Conservation (phyloP, 1,140 invertebrate species). For the Sweltsa coloradensis region DNA sequence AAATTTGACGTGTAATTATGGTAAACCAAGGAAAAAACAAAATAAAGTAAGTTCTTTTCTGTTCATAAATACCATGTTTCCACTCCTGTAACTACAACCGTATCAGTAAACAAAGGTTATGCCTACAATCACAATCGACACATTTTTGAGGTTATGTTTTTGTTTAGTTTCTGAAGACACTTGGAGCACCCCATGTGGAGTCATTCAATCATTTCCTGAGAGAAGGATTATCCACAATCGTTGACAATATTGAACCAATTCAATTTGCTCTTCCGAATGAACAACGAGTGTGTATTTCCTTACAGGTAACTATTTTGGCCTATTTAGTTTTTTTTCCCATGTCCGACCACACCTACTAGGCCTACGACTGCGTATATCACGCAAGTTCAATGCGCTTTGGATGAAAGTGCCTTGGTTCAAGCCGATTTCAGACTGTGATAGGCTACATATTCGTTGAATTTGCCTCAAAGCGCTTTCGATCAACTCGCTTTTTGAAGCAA, state of each 20-base stretch:
- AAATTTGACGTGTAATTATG: slow-evolving; percentile 34
- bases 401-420: no score
- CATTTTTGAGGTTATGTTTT: slow-evolving; percentile 13
- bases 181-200: slow-evolving; percentile 71
- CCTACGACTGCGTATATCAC: no score
- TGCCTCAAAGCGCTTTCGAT: no score
- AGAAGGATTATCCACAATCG: slow-evolving; percentile 55
- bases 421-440: no score
- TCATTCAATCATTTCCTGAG: slow-evolving; percentile 84
- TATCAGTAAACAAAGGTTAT: no score
- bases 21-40: slow-evolving; percentile 32
- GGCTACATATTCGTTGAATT: no score
- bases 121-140: no score
- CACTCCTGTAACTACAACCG: slow-evolving; percentile 9
- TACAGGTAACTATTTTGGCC: no score
- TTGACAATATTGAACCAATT: slow-evolving; percentile 52
- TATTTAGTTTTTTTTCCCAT: no score
- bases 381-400: no score
- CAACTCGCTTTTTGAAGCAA: no score
- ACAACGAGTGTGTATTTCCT: slow-evolving; percentile 47
- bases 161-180: slow-evolving; percentile 51
- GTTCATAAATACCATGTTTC: slow-evolving; percentile 2
- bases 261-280: slow-evolving; percentile 55
- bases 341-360: no score
- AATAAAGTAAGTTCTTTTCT: slow-evolving; percentile 32